Percentiles rank a stretch among this genome's conserved stretches.
These are phyloP conservation scores for Cabera pusaria DNA, from an alignment of 2,888 invertebrate genomes.

Conservation along the genomic window DNA sequence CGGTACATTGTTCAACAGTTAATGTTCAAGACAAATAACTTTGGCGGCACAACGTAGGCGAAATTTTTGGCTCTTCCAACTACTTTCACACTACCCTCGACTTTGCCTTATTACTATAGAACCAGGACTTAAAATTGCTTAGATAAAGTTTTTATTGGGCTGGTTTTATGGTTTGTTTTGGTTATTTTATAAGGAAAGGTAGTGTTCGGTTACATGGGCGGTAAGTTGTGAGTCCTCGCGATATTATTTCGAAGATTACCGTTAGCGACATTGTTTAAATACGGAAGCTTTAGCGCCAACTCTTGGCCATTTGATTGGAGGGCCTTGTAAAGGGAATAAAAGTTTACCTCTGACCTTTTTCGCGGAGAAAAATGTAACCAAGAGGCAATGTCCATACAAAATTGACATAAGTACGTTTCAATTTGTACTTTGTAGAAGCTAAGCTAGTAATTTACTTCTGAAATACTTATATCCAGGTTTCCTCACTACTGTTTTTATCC, in stretches of 20 bases:
- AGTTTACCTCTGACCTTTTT: no score
- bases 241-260: slow-evolving; percentile 57
- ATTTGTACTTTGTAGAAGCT: no score
- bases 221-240: slow-evolving; percentile 52
- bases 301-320: slow-evolving; percentile 28
- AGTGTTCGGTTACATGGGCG: slow-evolving; percentile 64
- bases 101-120: slow-evolving; percentile 12
- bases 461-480: no score
- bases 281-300: slow-evolving; percentile 22
- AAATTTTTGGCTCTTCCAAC: slow-evolving; percentile 46
- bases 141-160: slow-evolving; percentile 2
- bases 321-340: no score
- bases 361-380: no score
- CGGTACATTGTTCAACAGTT: slow-evolving; percentile 68
- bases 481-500: no score
- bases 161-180: slow-evolving; percentile 39
- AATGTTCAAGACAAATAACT: slow-evolving; percentile 70
- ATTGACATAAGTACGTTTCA: no score
- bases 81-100: not conserved
- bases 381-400: no score
- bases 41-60: slow-evolving; percentile 58
- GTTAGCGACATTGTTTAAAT: slow-evolving; percentile 46
- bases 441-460: no score
- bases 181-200: slow-evolving; percentile 61
- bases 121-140: slow-evolving; percentile 32